phyloP scores from a whole-genome alignment of 2,888 invertebrate species.

The Sepioteuthis lessoniana region DNA sequence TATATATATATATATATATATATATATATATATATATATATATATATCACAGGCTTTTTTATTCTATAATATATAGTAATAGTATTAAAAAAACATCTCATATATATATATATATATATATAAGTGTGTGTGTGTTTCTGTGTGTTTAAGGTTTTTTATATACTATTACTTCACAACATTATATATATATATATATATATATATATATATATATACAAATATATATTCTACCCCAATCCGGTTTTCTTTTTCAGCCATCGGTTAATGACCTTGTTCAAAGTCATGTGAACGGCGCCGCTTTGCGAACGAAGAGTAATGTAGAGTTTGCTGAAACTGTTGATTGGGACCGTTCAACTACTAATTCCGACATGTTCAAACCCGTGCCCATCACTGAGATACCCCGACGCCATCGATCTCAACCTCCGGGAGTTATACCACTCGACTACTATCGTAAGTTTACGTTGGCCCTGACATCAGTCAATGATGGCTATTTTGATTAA shows the following conservation, averaged over 20 bases:
- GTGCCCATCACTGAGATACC: conserved; percentile 64
- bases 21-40: too few species aligned
- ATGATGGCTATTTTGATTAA: not conserved
- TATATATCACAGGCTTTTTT: too few species aligned
- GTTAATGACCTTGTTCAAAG: conserved; percentile 60
- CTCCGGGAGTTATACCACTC: conserved; percentile 66
- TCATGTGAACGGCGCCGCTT: conserved; percentile 68
- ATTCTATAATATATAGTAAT: too few species aligned
- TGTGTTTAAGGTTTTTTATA: too few species aligned
- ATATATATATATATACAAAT: not conserved
- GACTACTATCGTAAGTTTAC: conserved; percentile 64
- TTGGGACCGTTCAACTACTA: conserved; percentile 67
- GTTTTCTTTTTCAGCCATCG: conserved; percentile 60
- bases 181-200: not conserved
- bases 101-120: too few species aligned
- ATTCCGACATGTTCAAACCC: conserved; percentile 60
- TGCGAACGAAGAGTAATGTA: conserved; percentile 69
- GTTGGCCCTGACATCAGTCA: not conserved
- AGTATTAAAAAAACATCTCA: too few species aligned
- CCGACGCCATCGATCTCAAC: conserved; percentile 59
- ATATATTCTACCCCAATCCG: not conserved
- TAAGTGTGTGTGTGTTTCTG: too few species aligned
- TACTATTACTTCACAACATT: too few species aligned
- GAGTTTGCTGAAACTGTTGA: conserved; percentile 68
- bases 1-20: too few species aligned